Evolutionary conservation across 2,797 vertebrate species (phyloP).

Genomic region (Carapus acus): DNA sequence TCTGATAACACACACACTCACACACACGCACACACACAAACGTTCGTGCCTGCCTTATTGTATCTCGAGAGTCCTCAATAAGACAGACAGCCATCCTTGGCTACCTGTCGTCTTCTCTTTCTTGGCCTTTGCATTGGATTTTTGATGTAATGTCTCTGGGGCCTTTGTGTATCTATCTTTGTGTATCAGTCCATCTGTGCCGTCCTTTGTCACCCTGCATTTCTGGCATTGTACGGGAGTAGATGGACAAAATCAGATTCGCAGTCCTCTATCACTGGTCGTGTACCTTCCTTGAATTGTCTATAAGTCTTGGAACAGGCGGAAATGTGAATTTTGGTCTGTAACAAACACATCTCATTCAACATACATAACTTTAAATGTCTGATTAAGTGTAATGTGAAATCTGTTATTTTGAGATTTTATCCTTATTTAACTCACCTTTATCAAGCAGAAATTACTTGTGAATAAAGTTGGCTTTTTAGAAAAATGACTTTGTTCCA

Average conservation of each 20-base stretch:
- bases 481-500: conserved; percentile 35
- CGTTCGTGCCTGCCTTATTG: conserved; percentile 19
- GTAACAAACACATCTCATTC: conserved; percentile 15
- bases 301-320: conserved; percentile 15
- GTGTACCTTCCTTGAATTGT: background rate
- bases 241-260: background rate
- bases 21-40: background rate
- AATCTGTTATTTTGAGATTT: conserved; percentile 38
- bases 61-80: conserved; percentile 15
- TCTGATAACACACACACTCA: conserved; percentile 39
- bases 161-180: background rate
- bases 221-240: conserved; percentile 5
- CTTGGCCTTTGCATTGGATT: background rate
- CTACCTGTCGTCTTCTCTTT: conserved; percentile 8
- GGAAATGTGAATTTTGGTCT: conserved; percentile 7
- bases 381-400: conserved; percentile 50
- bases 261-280: conserved; percentile 6
- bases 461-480: conserved; percentile 51
- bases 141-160: background rate
- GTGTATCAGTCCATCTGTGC: background rate
- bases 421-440: conserved; percentile 61
- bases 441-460: conserved; percentile 49
- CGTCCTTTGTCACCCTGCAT: background rate
- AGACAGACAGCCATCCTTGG: conserved; percentile 25
- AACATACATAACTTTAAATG: conserved; percentile 15